Evolutionary conservation across 2,888 invertebrate species (phyloP), one percentile per base, ranked within the genome.

Genomic region (Cephus sareptanus): DNA sequence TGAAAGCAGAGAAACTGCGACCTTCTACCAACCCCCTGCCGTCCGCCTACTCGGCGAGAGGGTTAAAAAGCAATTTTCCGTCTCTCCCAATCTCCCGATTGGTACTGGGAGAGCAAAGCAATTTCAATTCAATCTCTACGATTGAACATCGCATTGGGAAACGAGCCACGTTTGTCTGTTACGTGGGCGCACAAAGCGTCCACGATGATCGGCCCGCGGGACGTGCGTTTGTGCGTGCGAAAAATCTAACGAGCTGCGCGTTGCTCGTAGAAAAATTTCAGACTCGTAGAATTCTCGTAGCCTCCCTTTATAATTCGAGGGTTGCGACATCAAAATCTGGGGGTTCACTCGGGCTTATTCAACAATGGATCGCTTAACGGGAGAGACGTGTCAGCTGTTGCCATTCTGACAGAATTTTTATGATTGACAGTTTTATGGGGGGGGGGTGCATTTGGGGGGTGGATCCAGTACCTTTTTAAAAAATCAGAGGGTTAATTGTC

Each of bases 381-480:
- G 82, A 81, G 84, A 85, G 87, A 90, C 83, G 85, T 85, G 90
- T 89, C 89, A 88, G 89, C 89, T 89, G 89, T 89, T 87, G 83
- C 78, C 81, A 82, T 81, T 40, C 40, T 40, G 83, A 80, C 81
- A 84, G 87, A 80, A 80, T 79, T 83, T 81, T 79, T 78, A 85
- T 90, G 90, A 90, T 89, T 90, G 90, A 90, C 90, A 89, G 85
- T 86, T 90, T 90, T 88, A 90, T 88, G 83, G 87, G 86, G 87
- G 87, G 86, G 12, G 87, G 84, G 84, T 82, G 79, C 1, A 40
- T 15, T 40, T 6, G 4, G 40, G 40, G 6, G 15, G 15, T 15
- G 15, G 40, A 15, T 40, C 4, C 40, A 40, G 15, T 40, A 15
- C 4, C 6, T 1, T 6, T 15, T 15, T 6, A 40, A 15, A 15